Conservation (phyloP, 2,797 vertebrate genomes). For the Gobio occitaniae region DNA sequence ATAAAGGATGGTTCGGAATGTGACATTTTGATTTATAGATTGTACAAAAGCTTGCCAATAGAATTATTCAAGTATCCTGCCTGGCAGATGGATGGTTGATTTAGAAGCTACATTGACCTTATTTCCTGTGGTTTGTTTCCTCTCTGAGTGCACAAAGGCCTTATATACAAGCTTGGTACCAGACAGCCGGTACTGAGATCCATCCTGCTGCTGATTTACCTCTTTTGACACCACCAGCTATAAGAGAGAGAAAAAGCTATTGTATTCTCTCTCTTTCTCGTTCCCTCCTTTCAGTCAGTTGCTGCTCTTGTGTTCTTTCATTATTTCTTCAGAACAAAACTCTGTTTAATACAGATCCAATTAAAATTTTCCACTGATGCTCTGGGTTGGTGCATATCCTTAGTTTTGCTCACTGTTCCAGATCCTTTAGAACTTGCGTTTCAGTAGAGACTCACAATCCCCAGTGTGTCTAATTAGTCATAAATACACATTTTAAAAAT, state of each 20-base stretch:
- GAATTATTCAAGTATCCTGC: not conserved
- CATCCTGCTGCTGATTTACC: constrained; percentile 25
- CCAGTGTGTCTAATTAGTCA: constrained; percentile 29
- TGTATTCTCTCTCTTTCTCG: not conserved
- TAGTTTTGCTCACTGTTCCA: constrained; percentile 12
- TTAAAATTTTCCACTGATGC: constrained; percentile 39
- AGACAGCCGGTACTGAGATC: constrained; percentile 32
- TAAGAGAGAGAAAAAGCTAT: constrained; percentile 23
- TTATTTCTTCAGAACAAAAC: constrained; percentile 3
- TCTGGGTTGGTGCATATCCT: not conserved
- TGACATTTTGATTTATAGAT: constrained; percentile 9
- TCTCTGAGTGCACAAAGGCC: constrained; percentile 14
- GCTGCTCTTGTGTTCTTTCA: not conserved
- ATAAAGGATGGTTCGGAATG: not conserved
- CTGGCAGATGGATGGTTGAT: constrained; percentile 8
- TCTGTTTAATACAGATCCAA: constrained; percentile 36
- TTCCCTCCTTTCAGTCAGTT: not conserved
- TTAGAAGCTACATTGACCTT: not conserved
- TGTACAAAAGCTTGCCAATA: not conserved
- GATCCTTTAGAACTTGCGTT: constrained; percentile 1
- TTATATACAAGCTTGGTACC: constrained; percentile 30
- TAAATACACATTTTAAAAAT: constrained; percentile 10
- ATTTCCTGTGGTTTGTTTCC: constrained; percentile 11
- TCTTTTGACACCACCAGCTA: constrained; percentile 43
- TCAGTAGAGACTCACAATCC: constrained; percentile 14